Percentiles rank a stretch among this genome's conserved stretches.
Evolutionary conservation across 2,797 vertebrate species (phyloP).

Genomic region (Podarcis lilfordi): DNA sequence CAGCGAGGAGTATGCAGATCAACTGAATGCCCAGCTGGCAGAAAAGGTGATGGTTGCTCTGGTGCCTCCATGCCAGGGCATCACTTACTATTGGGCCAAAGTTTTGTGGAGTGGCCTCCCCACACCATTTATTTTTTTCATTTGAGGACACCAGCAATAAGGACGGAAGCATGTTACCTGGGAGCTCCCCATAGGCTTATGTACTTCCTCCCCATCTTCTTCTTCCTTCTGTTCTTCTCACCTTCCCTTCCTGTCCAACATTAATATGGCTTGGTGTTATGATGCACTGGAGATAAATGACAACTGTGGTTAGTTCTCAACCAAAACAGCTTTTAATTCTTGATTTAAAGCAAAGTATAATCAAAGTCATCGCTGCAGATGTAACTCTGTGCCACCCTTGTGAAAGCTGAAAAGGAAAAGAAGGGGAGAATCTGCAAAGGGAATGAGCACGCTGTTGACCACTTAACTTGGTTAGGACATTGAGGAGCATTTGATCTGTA

Average conservation of each 20-base stretch:
- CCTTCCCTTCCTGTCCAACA: no score
- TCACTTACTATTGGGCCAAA: not conserved
- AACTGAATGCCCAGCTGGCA: conserved; percentile 81
- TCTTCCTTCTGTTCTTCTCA: no score
- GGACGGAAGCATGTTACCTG: not conserved
- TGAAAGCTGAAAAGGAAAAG: not conserved
- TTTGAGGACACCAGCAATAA: not conserved
- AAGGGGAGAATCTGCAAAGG: not conserved
- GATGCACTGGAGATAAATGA: not conserved
- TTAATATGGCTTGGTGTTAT: not conserved
- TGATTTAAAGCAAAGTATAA: not conserved
- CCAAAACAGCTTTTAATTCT: not conserved
- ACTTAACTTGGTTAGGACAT: not conserved
- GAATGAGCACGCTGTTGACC: not conserved
- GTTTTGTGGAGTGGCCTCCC: no score
- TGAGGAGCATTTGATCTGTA: not conserved
- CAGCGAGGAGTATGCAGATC: conserved; percentile 82
- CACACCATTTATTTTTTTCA: no score
- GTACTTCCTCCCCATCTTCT: not conserved
- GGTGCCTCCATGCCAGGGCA: not conserved
- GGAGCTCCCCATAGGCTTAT: not conserved
- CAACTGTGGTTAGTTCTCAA: not conserved
- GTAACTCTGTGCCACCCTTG: not conserved
- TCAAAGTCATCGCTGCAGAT: not conserved
- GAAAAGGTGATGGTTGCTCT: conserved; percentile 81